Evolutionary conservation across 2,888 invertebrate species (phyloP), one percentile per base, ranked within the genome.

Genomic region (Cephus spinipes): DNA sequence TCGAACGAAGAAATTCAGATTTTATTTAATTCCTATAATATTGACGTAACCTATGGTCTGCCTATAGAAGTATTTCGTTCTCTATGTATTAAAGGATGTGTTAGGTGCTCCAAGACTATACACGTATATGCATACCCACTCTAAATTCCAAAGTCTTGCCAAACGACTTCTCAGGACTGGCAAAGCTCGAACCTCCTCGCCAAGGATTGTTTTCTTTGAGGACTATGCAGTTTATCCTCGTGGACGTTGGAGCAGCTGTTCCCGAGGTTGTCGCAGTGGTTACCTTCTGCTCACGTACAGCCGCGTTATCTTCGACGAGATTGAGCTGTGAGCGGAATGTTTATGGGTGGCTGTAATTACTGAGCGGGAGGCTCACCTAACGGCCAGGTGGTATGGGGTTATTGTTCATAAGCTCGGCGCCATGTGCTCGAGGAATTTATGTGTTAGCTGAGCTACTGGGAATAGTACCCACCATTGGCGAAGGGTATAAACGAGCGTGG

Each of bases 321-420:
- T 88, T 88, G 86, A 89, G 85, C 86, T 84, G 83, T 86, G 87
- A 87, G 84, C 83, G 83, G 83, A 85, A 88, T 88, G 87, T 88
- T 88, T 89, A 87, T 86, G 85, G 84, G 84, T 73, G 80, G 82
- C 80, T 83, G 89, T 89, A 89, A 90, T 90, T 89, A 89, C 89
- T 83, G 85, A 84, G 84, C 81, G 79, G 84, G 83, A 84, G 85
- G 84, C 83, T 81, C 81, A 84, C 82, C 85, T 83, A 85, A 85
- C 82, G 81, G 81, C 76, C 69, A 68, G 69, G 76, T 77, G 76
- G 81, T 81, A 78, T 79, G 79, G 81, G 87, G 87, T 89, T 90
- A 90, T 89, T 90, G 89, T 89, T 90, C 89, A 88, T 90, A 89
- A 89, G 89, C 87, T 84, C 80, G 79, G 83, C 85, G 86, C 89